Evolutionary conservation across 2,888 invertebrate genomes (phyloP), one percentile per base, ranked within the genome.

Genomic region (Pediacus dermestoides): DNA sequence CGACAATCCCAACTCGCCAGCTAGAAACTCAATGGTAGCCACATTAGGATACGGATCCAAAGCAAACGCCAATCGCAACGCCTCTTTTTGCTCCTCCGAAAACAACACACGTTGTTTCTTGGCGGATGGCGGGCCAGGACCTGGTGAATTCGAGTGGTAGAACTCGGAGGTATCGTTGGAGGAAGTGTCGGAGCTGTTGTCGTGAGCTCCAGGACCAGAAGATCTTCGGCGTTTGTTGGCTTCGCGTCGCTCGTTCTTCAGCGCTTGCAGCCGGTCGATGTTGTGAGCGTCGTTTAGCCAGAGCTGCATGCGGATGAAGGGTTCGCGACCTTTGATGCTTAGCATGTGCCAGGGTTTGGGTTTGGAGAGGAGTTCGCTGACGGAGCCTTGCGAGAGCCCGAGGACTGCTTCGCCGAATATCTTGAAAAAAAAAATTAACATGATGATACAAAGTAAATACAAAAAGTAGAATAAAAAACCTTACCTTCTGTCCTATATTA

Each of bases 311-410:
- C 93, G 76, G 51, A 94, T 92, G 70, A 94, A 94, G 0, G 94
- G 93, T 64, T 97, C 97, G 16, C 96, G 78, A 0, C 97, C 97
- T 68, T 96, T 96, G 66, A 95, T 93, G 64, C 94, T 95, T 36
- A 97, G 78, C 94, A 96, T 94, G 66, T 94, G 94, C 96, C 97
- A 97, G 0, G 96, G 96, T 63, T 97, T 97, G 2, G 97, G 97
- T 68, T 96, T 96, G 44, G 95, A 94, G 4, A 99, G 76, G 45
- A 99, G 74, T 70, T 99, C 99, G 60, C 94, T 95, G 7, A 96
- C 96, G 2, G 96, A 93, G 7, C 93, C 96, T 70, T 97, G 96
- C 0, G 94, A 94, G 15, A 97, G 74, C 0, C 95, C 96, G 8
- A 99, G 75, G 2, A 99, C 95, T 1, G 93, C 94, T 72, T 99